Conservation (phyloP, 2,888 invertebrate genomes). For the Harpalus rubripes region DNA sequence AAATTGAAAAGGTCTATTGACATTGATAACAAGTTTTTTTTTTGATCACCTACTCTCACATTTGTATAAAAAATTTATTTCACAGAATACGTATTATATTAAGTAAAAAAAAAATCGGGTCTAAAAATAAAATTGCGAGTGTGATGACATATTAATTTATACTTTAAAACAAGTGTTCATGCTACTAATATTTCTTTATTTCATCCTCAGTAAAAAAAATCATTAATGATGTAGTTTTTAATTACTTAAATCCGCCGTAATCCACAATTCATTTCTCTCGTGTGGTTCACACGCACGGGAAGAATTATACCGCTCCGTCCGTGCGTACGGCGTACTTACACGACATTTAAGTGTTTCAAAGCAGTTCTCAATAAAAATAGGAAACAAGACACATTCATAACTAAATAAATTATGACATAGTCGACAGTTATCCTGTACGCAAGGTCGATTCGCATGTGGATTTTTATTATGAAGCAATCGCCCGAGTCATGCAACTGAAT, state of each 20-base stretch:
- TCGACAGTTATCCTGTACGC: constrained; percentile 65
- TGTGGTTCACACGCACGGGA: constrained; percentile 27
- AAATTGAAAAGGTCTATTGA: too few species aligned
- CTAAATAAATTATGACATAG: constrained; percentile 67
- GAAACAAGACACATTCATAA: constrained; percentile 67
- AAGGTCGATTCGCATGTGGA: constrained; percentile 58
- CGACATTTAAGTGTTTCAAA: constrained; percentile 64
- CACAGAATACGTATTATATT: too few species aligned
- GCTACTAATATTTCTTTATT: constrained; percentile 35
- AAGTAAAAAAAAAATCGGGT: not conserved
- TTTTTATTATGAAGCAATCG: constrained; percentile 47
- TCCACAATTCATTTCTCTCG: constrained; percentile 52
- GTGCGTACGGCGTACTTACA: constrained; percentile 43
- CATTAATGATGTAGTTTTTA: constrained; percentile 41
- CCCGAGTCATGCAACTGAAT: constrained; percentile 43
- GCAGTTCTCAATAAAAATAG: constrained; percentile 64
- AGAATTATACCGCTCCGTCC: constrained; percentile 34
- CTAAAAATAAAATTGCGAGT: not conserved
- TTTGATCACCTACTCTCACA: too few species aligned
- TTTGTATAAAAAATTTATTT: too few species aligned
- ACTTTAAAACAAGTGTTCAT: not conserved
- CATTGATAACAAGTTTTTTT: too few species aligned
- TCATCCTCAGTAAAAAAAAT: not conserved
- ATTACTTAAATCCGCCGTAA: constrained; percentile 43
- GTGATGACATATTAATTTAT: not conserved